Conservation (phyloP, 2,113 vertebrate genomes). For the Taxidea taxus region DNA sequence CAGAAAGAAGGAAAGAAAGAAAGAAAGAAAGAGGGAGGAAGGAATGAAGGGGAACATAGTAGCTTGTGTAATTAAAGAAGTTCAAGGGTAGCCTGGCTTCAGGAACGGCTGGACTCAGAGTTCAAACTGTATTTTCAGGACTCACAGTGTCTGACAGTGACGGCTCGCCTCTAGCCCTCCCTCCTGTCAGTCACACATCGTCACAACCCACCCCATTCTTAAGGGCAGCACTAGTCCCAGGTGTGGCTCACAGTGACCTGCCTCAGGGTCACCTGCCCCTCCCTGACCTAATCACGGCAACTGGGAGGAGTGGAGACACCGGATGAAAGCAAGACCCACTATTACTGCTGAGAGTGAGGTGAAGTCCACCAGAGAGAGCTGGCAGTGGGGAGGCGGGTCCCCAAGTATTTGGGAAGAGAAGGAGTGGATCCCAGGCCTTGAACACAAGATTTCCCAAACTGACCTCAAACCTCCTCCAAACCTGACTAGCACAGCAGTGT, state of each 20-base stretch:
- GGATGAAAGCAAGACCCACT: neutral
- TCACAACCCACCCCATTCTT: neutral
- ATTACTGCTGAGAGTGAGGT: neutral
- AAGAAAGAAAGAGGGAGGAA: neutral
- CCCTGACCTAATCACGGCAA: too few species aligned
- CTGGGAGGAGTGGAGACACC: neutral
- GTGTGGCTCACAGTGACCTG: neutral
- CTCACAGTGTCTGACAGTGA: neutral
- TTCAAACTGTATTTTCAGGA: neutral
- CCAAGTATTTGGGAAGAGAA: neutral
- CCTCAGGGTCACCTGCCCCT: neutral
- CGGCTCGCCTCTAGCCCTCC: too few species aligned
- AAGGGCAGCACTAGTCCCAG: neutral
- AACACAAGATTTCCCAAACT: neutral
- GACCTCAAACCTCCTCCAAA: neutral
- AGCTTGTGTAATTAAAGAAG: neutral
- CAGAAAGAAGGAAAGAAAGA: neutral
- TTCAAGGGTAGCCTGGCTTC: neutral
- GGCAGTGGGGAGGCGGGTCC: neutral
- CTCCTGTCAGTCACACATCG: neutral
- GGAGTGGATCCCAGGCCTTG: neutral
- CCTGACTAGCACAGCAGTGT: neutral
- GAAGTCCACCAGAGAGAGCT: neutral
- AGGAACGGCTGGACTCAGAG: neutral
- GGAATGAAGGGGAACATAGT: neutral